A percentile compares a stretch with the other conserved stretches of the same genome.
These are phyloP conservation scores for Lasioglossum vierecki DNA, from an alignment of 2,888 invertebrate genomes.

Conservation along the genomic window DNA sequence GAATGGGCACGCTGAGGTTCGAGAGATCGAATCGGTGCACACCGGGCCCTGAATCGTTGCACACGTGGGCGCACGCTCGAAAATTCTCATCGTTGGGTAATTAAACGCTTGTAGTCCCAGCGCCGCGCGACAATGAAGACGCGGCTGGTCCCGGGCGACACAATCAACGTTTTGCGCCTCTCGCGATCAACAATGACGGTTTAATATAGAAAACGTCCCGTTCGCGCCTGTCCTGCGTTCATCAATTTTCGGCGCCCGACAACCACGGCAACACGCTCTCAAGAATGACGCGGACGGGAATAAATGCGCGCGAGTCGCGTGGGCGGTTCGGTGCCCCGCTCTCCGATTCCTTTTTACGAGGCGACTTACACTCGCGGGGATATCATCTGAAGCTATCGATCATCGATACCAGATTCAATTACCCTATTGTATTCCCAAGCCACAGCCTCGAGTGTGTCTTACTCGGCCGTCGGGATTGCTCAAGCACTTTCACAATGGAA, in stretches of 20 bases:
- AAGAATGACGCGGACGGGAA: constrained; percentile 34
- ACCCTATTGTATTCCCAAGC: constrained; percentile 66
- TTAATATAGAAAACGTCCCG: neutral
- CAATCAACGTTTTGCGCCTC: neutral
- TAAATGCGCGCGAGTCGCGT: constrained; percentile 59
- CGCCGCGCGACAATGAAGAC: neutral
- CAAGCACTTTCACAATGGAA: constrained; percentile 50
- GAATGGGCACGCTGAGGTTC: constrained; percentile 65
- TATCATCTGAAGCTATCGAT: constrained; percentile 68
- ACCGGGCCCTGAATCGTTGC: constrained; percentile 38
- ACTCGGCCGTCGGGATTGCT: constrained; percentile 47
- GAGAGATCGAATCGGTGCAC: constrained; percentile 53
- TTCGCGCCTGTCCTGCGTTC: constrained; percentile 15
- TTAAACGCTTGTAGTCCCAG: constrained; percentile 61
- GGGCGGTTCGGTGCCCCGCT: constrained; percentile 61
- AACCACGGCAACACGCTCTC: constrained; percentile 15
- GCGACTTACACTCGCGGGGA: constrained; percentile 45
- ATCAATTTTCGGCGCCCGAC: constrained; percentile 4
- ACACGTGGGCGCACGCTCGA: constrained; percentile 47
- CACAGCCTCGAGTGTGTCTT: constrained; percentile 61
- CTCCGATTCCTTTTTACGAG: constrained; percentile 70
- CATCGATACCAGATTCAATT: constrained; percentile 70
- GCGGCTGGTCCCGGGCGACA: neutral
- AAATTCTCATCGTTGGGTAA: constrained; percentile 67
- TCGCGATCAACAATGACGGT: neutral